Conservation (phyloP, 2,797 vertebrate species). For the Poecilia gillii region DNA sequence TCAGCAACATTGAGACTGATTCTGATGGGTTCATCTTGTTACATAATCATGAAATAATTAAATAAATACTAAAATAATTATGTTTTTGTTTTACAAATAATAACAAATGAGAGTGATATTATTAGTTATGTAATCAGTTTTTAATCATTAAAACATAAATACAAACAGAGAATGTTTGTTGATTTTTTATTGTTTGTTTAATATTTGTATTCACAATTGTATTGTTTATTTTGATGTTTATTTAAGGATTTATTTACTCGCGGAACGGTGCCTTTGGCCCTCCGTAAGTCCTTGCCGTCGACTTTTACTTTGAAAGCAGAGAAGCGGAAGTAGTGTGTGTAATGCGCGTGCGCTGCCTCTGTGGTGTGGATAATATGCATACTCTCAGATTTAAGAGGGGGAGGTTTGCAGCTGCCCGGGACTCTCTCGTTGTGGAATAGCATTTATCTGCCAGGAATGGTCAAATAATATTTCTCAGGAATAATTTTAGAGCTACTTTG, state of each 20-base stretch:
- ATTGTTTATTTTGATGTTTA: background rate
- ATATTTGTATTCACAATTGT: background rate
- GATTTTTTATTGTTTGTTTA: background rate
- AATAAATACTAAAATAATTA: background rate
- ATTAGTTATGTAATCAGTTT: background rate
- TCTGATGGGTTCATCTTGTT: background rate
- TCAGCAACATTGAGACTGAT: background rate
- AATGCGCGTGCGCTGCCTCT: fast-evolving
- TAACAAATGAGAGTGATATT: background rate
- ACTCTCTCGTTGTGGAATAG: slow-evolving; percentile 61
- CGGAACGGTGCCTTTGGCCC: background rate
- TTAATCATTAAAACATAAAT: background rate
- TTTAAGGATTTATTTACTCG: background rate
- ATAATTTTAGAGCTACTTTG: background rate
- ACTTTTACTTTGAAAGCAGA: slow-evolving; percentile 24
- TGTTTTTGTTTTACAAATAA: background rate
- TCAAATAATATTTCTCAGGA: slow-evolving; percentile 32
- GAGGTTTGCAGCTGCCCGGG: slow-evolving; percentile 65
- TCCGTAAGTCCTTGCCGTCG: background rate
- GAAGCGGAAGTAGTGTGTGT: slow-evolving; percentile 10
- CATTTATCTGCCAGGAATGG: slow-evolving; percentile 47
- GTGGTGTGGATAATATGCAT: slow-evolving; percentile 48
- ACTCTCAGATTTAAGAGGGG: slow-evolving; percentile 68
- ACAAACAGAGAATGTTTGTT: background rate
- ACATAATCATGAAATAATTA: background rate